Conservation (phyloP, 2,888 invertebrate genomes). For the Camponotus fellah region DNA sequence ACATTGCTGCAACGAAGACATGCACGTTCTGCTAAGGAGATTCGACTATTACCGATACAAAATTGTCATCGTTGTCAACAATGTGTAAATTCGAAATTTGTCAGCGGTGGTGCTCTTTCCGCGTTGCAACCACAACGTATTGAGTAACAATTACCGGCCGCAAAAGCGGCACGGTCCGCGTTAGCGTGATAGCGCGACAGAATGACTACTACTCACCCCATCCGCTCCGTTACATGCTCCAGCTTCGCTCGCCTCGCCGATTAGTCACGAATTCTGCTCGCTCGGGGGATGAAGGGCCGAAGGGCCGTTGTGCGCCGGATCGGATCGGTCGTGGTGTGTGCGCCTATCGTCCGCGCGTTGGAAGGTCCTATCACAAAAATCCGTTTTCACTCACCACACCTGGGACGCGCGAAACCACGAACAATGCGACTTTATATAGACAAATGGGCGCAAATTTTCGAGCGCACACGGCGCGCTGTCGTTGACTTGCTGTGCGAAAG, state of each 20-base stretch:
- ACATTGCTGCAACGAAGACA: background rate
- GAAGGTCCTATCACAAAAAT: conserved; percentile 49
- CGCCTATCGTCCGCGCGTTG: conserved; percentile 17
- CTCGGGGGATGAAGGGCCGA: conserved; percentile 12
- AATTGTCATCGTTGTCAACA: background rate
- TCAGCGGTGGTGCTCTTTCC: conserved; percentile 25
- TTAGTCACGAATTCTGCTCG: conserved; percentile 28
- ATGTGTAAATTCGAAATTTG: conserved; percentile 18
- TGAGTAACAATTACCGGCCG: conserved; percentile 48
- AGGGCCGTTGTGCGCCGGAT: conserved; percentile 25
- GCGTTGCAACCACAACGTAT: conserved; percentile 23
- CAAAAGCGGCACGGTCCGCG: conserved; percentile 29
- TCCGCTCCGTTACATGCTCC: conserved; percentile 41
- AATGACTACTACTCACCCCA: conserved; percentile 36
- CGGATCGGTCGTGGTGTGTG: conserved; percentile 22
- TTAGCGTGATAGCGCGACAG: conserved; percentile 22
- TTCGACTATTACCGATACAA: background rate
- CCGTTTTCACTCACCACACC: conserved; percentile 64
- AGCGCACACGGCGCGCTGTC: conserved; percentile 36
- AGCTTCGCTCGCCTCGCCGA: conserved; percentile 36
- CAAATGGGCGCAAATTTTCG: conserved; percentile 6
- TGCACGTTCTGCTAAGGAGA: background rate
- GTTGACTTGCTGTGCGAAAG: conserved; percentile 16
- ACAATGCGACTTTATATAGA: background rate
- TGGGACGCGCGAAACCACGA: conserved; percentile 33